Evolutionary conservation across 2,888 invertebrate genomes (phyloP).

Genomic region (Microplitis manilae): DNA sequence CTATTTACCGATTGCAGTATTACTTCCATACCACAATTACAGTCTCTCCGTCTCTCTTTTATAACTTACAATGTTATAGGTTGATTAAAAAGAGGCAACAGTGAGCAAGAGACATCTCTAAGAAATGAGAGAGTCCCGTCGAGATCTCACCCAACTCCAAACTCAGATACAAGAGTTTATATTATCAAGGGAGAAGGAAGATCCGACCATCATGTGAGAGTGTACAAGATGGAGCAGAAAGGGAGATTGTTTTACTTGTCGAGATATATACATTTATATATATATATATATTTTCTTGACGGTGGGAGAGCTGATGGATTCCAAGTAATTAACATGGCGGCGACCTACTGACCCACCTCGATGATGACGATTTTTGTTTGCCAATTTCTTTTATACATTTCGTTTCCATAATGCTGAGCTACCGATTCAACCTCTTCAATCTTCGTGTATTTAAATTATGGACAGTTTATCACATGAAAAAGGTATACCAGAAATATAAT

Average conservation of each 20-base stretch:
- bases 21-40: neutral
- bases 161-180: neutral
- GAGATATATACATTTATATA: neutral
- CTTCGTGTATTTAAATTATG: neutral
- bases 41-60: neutral
- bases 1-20: slow-evolving; percentile 22
- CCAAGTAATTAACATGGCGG: slow-evolving; percentile 61
- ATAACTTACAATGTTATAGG: neutral
- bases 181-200: slow-evolving; percentile 11
- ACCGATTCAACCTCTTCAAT: neutral
- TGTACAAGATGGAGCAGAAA: slow-evolving; percentile 32
- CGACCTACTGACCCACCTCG: slow-evolving; percentile 64
- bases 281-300: slow-evolving; percentile 5
- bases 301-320: slow-evolving; percentile 57
- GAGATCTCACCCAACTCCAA: slow-evolving; percentile 20
- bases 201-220: neutral
- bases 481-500: too few species aligned
- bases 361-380: slow-evolving; percentile 52
- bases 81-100: neutral
- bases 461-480: too few species aligned
- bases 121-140: slow-evolving; percentile 21
- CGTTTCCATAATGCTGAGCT: slow-evolving; percentile 9
- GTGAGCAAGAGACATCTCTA: neutral
- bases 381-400: slow-evolving; percentile 27
- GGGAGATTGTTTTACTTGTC: slow-evolving; percentile 23